Conservation (phyloP, 2,888 invertebrate species). For the Zygaena filipendulae region DNA sequence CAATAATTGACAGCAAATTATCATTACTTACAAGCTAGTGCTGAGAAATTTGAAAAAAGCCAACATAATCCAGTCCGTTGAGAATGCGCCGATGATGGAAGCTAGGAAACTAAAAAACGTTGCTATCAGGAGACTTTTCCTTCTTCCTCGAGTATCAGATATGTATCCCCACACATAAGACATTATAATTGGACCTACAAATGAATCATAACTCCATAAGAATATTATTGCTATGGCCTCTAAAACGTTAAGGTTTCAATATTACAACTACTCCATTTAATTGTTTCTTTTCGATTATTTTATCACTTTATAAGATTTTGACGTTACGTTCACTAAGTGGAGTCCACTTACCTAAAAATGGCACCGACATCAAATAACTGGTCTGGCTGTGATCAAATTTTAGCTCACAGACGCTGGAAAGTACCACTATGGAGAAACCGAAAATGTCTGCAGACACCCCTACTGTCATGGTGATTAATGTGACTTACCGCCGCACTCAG, state of each 20-base stretch:
- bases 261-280: too few relatives aligned
- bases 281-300: too few relatives aligned
- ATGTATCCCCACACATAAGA: conserved; percentile 40
- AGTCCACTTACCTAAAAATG: conserved; percentile 70
- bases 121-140: conserved; percentile 24
- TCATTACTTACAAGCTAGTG: conserved; percentile 35
- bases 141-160: conserved; percentile 34
- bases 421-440: conserved; percentile 32
- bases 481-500: too few relatives aligned
- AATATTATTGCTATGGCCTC: too few relatives aligned
- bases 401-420: conserved; percentile 29
- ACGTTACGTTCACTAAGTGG: not conserved
- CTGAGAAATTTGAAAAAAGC: conserved; percentile 31
- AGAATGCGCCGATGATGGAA: conserved; percentile 27
- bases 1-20: too few relatives aligned
- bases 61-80: conserved; percentile 33
- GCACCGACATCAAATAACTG: conserved; percentile 71
- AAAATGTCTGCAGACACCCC: conserved; percentile 34
- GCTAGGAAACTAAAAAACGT: conserved; percentile 27
- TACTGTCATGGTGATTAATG: conserved; percentile 21
- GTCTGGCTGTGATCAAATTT: conserved; percentile 55
- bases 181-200: conserved; percentile 32
- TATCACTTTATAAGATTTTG: too few relatives aligned
- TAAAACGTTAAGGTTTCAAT: too few relatives aligned
- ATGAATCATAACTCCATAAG: too few relatives aligned